These are phyloP conservation scores for Cryptops parisi DNA, from an alignment of 2,888 invertebrate genomes.

Conservation along the genomic window DNA sequence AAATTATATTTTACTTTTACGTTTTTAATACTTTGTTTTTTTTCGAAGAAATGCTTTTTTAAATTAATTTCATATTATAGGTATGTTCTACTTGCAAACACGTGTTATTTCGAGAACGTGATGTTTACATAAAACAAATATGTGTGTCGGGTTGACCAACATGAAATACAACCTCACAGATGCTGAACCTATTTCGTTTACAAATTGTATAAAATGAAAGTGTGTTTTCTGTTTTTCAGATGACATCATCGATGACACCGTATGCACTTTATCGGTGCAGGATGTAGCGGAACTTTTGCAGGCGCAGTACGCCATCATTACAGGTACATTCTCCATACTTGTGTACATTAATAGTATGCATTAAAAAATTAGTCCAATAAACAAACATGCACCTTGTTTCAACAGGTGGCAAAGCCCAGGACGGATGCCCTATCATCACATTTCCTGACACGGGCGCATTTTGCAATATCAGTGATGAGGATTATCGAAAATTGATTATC, in stretches of 20 bases:
- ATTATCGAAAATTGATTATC: conserved; percentile 79
- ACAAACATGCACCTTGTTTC: not conserved
- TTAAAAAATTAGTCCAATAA: not conserved
- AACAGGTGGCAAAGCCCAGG: conserved; percentile 72
- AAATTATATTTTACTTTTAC: too few species aligned
- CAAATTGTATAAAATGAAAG: too few species aligned
- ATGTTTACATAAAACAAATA: too few species aligned
- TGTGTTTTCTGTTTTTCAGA: conserved; percentile 26
- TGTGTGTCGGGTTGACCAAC: too few species aligned
- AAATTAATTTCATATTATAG: too few species aligned
- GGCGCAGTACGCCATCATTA: conserved; percentile 76
- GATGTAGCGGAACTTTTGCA: conserved; percentile 76
- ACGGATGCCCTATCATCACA: conserved; percentile 84
- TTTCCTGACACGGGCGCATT: conserved; percentile 83
- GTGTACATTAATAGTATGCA: not conserved
- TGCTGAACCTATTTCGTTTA: too few species aligned
- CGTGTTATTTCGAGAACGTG: too few species aligned
- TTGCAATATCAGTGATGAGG: conserved; percentile 62
- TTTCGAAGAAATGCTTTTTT: too few species aligned
- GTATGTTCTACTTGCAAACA: too few species aligned
- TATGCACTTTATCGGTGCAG: conserved; percentile 45
- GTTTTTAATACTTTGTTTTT: too few species aligned
- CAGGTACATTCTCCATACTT: conserved; percentile 39
- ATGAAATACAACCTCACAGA: too few species aligned
- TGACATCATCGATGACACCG: conserved; percentile 35